Percentiles rank a stretch among this genome's conserved stretches.
These are phyloP conservation scores for Diplodus sargus DNA, from an alignment of 2,797 vertebrate genomes.

Conservation along the genomic window DNA sequence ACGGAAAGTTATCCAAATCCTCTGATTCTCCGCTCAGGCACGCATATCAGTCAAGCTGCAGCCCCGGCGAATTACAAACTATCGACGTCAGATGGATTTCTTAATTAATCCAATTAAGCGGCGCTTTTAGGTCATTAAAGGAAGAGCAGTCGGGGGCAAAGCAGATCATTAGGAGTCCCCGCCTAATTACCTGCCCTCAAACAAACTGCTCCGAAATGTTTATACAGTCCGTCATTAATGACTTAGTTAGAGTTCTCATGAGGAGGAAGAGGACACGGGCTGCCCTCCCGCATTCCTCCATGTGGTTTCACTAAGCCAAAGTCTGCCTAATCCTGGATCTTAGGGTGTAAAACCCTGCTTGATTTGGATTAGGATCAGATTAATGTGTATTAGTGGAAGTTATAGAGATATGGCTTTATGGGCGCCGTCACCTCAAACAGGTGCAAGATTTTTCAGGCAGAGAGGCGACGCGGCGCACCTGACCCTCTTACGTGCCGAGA, in stretches of 20 bases:
- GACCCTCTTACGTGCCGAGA: neutral
- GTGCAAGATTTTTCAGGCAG: conserved; percentile 48
- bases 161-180: conserved; percentile 71
- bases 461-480: neutral
- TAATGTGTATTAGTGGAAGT: conserved; percentile 80
- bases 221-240: conserved; percentile 76
- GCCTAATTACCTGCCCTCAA: conserved; percentile 74
- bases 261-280: conserved; percentile 53
- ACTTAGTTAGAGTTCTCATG: conserved; percentile 64
- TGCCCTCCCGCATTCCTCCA: conserved; percentile 69
- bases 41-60: conserved; percentile 59
- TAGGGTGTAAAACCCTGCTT: conserved; percentile 76
- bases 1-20: conserved; percentile 34
- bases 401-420: conserved; percentile 63
- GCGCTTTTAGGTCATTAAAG: conserved; percentile 76
- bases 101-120: conserved; percentile 85
- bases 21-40: conserved; percentile 52
- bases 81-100: conserved; percentile 77
- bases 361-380: conserved; percentile 80
- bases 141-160: conserved; percentile 64
- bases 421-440: conserved; percentile 63
- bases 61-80: conserved; percentile 73
- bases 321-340: conserved; percentile 80
- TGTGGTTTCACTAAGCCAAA: conserved; percentile 70
- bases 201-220: conserved; percentile 79